Conservation (phyloP, 2,888 invertebrate genomes). For the Ochropacha duplaris region DNA sequence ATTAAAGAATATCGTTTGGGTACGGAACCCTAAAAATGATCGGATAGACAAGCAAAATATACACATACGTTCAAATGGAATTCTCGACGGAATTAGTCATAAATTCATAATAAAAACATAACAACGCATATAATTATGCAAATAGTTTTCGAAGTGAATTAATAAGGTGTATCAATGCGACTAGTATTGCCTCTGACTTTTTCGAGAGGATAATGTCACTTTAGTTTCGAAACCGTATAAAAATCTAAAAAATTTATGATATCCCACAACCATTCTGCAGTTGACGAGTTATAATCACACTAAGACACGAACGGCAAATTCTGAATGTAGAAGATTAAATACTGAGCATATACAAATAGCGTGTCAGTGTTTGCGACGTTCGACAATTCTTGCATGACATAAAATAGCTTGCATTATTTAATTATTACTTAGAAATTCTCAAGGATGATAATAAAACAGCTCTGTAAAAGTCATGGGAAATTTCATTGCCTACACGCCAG, state of each 20-base stretch:
- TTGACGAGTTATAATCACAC: not conserved
- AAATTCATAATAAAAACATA: conserved; percentile 1
- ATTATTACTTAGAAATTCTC: not conserved
- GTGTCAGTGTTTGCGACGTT: not conserved
- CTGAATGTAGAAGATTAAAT: not conserved
- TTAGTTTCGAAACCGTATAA: not conserved
- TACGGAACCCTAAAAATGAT: too few species aligned
- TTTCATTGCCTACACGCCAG: not conserved
- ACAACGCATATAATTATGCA: not conserved
- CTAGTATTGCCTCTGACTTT: not conserved
- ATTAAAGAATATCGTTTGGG: too few species aligned
- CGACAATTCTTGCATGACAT: not conserved
- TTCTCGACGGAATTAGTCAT: not conserved
- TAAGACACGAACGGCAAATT: not conserved
- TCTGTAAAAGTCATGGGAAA: not conserved
- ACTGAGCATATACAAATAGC: not conserved
- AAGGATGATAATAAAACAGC: not conserved
- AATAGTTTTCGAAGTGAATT: not conserved
- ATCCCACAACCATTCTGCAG: not conserved
- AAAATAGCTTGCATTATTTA: not conserved
- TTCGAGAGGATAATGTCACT: too few species aligned
- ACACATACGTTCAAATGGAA: not conserved
- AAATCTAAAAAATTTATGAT: not conserved
- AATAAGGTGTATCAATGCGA: not conserved
- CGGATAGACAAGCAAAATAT: not conserved